Conservation (phyloP, 2,888 invertebrate genomes). For the Caradrina clavipalpis region DNA sequence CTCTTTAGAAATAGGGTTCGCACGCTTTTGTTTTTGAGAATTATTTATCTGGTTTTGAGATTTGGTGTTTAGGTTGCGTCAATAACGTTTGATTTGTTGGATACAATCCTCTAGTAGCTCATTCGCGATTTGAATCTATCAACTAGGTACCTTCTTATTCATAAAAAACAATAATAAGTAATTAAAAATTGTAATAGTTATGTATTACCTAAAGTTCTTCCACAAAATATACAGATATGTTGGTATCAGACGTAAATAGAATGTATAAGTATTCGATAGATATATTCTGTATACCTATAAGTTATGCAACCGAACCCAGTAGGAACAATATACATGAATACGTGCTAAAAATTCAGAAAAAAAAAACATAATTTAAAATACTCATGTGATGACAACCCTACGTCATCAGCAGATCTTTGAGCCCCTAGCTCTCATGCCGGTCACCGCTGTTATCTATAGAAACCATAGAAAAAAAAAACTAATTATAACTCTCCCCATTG, state of each 20-base stretch:
- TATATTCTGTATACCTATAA: too few relatives aligned
- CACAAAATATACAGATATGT: too few relatives aligned
- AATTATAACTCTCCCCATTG: conserved; percentile 82
- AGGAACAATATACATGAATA: not conserved
- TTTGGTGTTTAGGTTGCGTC: conserved; percentile 3
- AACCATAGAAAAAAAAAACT: conserved; percentile 85
- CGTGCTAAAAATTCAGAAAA: not conserved
- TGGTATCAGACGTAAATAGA: too few relatives aligned
- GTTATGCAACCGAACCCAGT: not conserved
- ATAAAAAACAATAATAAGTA: too few relatives aligned
- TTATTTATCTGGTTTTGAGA: not conserved
- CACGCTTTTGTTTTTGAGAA: conserved; percentile 29
- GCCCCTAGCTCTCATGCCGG: conserved; percentile 74
- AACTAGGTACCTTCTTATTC: too few relatives aligned
- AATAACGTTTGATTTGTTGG: too few relatives aligned
- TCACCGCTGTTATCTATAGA: conserved; percentile 84
- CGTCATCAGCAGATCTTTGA: conserved; percentile 68
- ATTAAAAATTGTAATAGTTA: not conserved
- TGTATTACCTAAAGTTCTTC: not conserved
- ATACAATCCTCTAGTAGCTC: too few relatives aligned
- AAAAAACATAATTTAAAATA: not conserved
- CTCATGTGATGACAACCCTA: conserved; percentile 73
- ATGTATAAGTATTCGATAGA: too few relatives aligned
- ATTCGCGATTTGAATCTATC: too few relatives aligned
- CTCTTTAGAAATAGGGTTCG: conserved; percentile 79